Base-by-base conservation (phyloP, 1,140 invertebrate species). In the Drosophila asahinai region DNA sequence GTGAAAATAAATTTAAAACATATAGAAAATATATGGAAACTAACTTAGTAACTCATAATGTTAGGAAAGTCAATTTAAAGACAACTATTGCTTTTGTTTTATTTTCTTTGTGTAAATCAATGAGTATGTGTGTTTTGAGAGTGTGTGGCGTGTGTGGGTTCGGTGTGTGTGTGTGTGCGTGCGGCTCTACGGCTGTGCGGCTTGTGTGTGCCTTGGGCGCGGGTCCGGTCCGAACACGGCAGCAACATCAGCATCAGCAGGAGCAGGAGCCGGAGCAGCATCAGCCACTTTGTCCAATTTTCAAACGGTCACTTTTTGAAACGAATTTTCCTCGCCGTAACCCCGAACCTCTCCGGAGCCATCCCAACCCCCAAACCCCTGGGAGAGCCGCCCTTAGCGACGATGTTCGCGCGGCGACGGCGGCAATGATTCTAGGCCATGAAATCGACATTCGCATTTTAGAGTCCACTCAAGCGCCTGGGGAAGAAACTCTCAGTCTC, bases 231-330 rank as follows among this genome's bases (percentile, higher is more conserved):
- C 67, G 58, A 64, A 76, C 75, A 76, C 79, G 78, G 80, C 65
- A 66, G 80, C 80, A 77, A 60, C 81, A 75, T 64, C 64, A 82
- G 81, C 81, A 38, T 12, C 9, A 38, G 36, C 36, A 38, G 36
- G 54, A 65, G 80, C 80, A 77, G 62, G 81, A 65, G 80, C 80
- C 72, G 63, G 81, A 65, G 80, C 80, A 77, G 63, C 86, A 80
- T 75, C 73, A 84, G 84, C 84, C 84, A 87, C 83, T 87, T 87
- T 87, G 84, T 89, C 84, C 86, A 89, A 89, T 90, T 90, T 89
- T 90, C 84, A 90, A 83, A 89, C 86, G 86, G 86, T 89, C 86
- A 89, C 75, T 90, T 89, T 83, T 89, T 81, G 78, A 90, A 91
- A 86, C 81, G 81, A 90, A 90, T 81, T 89, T 84, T 51, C 63